These are phyloP conservation scores for Mandrillus leucophaeus DNA, from an alignment of 2,113 vertebrate genomes.

Conservation along the genomic window DNA sequence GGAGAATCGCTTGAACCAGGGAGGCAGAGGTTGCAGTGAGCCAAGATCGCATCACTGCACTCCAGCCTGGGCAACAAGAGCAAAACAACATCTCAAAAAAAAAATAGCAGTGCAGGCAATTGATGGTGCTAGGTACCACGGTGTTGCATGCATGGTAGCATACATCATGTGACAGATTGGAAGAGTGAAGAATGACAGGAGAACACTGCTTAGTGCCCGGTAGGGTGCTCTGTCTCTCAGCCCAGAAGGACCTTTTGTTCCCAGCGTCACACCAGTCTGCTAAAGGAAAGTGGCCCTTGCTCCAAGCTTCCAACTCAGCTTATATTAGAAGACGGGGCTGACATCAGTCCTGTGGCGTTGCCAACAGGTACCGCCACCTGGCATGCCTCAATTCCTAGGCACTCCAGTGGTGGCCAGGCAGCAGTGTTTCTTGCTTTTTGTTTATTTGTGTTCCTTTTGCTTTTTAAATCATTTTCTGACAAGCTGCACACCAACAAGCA, in stretches of 20 bases:
- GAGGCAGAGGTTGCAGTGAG: too few relatives aligned
- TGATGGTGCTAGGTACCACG: neutral
- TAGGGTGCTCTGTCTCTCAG: neutral
- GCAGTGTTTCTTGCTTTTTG: neutral
- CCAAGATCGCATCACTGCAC: too few relatives aligned
- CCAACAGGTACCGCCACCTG: neutral
- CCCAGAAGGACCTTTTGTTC: neutral
- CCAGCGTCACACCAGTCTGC: neutral
- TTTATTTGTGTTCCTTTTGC: slow-evolving; percentile 19
- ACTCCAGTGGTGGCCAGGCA: neutral
- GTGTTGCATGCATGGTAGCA: slow-evolving; percentile 43
- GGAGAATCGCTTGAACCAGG: too few relatives aligned
- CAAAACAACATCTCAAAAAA: neutral
- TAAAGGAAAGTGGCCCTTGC: neutral
- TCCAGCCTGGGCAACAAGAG: too few relatives aligned
- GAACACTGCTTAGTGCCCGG: slow-evolving; percentile 51
- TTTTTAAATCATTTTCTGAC: slow-evolving; percentile 39
- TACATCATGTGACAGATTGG: neutral
- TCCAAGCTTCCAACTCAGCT: neutral
- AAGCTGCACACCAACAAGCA: neutral
- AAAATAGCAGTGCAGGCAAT: slow-evolving; percentile 47
- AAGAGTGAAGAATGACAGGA: slow-evolving; percentile 60
- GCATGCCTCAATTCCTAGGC: neutral
- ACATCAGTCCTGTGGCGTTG: neutral
- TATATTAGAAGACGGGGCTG: rapidly evolving